A percentile compares a stretch with the other conserved stretches of the same genome.
These are phyloP conservation scores for Elachura formosa DNA, from an alignment of 2,113 vertebrate genomes.

Conservation along the genomic window DNA sequence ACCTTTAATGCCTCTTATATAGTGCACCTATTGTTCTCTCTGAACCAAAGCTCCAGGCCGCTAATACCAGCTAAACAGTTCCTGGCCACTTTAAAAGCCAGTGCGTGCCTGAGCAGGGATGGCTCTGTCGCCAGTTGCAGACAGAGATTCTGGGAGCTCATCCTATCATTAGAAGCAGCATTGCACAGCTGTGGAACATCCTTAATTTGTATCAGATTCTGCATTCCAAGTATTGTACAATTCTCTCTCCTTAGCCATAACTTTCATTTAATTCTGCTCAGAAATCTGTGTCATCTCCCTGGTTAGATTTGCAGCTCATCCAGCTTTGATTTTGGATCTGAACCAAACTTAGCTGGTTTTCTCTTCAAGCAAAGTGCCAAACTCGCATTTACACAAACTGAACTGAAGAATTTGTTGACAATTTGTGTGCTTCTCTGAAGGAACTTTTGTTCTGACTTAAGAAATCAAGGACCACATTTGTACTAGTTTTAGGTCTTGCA, in stretches of 20 bases:
- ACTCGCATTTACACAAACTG: background rate
- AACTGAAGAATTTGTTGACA: background rate
- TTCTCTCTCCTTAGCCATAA: background rate
- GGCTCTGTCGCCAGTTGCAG: background rate
- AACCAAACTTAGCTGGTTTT: background rate
- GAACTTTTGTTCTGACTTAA: background rate
- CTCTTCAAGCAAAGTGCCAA: background rate
- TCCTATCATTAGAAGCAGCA: background rate
- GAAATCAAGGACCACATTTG: background rate
- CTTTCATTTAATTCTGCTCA: background rate
- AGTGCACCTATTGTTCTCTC: slow-evolving; percentile 45
- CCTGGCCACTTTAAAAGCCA: background rate
- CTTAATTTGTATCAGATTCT: background rate
- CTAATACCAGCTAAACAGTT: slow-evolving; percentile 47
- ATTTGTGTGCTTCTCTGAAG: background rate
- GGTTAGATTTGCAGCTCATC: background rate
- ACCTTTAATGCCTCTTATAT: slow-evolving; percentile 57
- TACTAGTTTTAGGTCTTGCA: background rate
- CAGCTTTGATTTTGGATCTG: background rate
- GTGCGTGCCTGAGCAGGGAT: background rate
- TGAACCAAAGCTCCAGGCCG: slow-evolving; percentile 26
- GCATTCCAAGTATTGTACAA: background rate
- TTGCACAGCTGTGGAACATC: background rate
- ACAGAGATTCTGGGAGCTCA: background rate
- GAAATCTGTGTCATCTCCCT: background rate